Percentiles rank a stretch among this genome's conserved stretches.
phyloP scores from a whole-genome alignment of 2,888 invertebrate species.

The Nemoura dubitans region DNA sequence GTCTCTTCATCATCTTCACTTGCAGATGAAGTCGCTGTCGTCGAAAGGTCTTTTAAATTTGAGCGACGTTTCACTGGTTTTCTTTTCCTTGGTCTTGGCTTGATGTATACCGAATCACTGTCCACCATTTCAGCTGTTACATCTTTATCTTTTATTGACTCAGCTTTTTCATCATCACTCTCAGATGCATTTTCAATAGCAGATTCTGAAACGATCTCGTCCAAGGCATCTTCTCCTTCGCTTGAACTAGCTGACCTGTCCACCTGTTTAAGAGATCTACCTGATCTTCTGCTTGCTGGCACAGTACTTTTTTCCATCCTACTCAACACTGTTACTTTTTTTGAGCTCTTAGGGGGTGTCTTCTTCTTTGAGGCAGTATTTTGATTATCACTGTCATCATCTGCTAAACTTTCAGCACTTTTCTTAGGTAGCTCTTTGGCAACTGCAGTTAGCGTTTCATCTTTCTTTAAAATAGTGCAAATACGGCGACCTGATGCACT shows the following conservation, averaged over 20 bases:
- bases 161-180: neutral
- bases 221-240: neutral
- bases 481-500: conserved; percentile 72
- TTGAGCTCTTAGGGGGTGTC: neutral
- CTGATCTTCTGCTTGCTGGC: neutral
- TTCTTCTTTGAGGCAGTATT: neutral
- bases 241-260: neutral
- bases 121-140: neutral
- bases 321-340: neutral
- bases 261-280: neutral
- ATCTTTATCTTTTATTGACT: neutral
- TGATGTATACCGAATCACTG: neutral
- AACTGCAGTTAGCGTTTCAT: conserved; percentile 56
- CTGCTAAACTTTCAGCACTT: conserved; percentile 25
- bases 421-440: neutral
- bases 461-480: conserved; percentile 67
- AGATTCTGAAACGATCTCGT: neutral
- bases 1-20: neutral
- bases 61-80: too few relatives aligned
- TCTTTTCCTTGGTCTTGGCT: neutral
- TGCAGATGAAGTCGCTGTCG: neutral
- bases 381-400: neutral
- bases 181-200: neutral
- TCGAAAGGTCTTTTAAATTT: too few relatives aligned
- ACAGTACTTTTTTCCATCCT: neutral